Conservation (phyloP, 1,140 invertebrate genomes). For the Steinernema feltiae region DNA sequence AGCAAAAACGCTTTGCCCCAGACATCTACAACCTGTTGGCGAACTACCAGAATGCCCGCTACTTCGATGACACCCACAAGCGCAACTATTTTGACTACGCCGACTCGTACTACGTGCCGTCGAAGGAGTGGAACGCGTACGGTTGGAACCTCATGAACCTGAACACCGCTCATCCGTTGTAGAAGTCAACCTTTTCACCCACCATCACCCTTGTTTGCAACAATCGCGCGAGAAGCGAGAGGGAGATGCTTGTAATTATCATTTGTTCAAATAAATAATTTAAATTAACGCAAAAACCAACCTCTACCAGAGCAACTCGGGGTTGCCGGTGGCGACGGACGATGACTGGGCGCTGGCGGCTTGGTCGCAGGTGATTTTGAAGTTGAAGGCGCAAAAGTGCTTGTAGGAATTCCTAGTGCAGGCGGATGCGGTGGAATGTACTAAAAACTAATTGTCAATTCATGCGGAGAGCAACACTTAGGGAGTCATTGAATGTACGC, state of each 20-base stretch:
- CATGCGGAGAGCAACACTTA: too few species aligned
- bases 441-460: not conserved
- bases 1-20: not conserved
- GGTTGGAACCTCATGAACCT: constrained; percentile 12
- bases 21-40: constrained; percentile 1
- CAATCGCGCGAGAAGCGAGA: not conserved
- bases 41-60: not conserved
- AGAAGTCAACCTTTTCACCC: not conserved
- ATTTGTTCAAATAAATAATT: not conserved
- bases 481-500: too few species aligned
- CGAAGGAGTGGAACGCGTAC: not conserved
- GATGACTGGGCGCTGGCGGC: not conserved
- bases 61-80: constrained; percentile 14
- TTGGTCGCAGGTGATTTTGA: not conserved
- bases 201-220: not conserved
- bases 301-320: not conserved
- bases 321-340: not conserved
- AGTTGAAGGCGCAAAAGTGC: not conserved
- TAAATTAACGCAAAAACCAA: not conserved
- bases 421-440: not conserved
- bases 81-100: constrained; percentile 18
- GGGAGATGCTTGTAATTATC: not conserved
- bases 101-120: constrained; percentile 3
- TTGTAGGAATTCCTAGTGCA: not conserved
- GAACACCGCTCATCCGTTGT: not conserved